Percentiles rank a stretch among this genome's conserved stretches.
phyloP scores from a whole-genome alignment of 2,797 vertebrate species.

The Channallabes apus region DNA sequence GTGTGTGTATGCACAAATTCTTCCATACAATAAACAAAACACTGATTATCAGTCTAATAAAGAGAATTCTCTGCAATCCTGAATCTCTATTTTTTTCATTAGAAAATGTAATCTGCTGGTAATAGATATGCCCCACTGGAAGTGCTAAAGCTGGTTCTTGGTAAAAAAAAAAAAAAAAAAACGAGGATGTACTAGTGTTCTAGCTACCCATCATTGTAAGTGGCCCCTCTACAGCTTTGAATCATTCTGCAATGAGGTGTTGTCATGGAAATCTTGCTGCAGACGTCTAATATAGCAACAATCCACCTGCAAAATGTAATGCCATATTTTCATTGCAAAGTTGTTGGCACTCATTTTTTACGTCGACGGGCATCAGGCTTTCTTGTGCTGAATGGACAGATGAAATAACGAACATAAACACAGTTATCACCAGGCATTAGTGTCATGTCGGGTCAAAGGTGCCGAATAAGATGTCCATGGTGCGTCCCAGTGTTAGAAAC shows the following conservation, averaged over 20 bases:
- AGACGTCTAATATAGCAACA: conserved; percentile 62
- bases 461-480: not conserved
- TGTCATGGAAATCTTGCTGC: conserved; percentile 62
- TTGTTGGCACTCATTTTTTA: conserved; percentile 36
- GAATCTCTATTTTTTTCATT: conserved; percentile 32
- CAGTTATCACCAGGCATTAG: not conserved
- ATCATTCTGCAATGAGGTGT: conserved; percentile 56
- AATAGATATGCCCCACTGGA: not conserved
- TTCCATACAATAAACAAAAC: not conserved
- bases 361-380: not conserved
- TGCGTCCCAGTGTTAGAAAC: not conserved
- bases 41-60: conserved; percentile 23
- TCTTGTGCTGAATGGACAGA: conserved; percentile 16
- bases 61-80: conserved; percentile 21
- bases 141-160: conserved; percentile 1
- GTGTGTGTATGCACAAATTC: not conserved
- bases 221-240: conserved; percentile 51
- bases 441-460: not conserved
- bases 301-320: conserved; percentile 63
- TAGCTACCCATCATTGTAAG: conserved; percentile 42
- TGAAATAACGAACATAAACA: not conserved
- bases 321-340: conserved; percentile 55
- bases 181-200: conserved; percentile 9
- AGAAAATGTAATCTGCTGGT: conserved; percentile 37
- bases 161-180: not conserved